Base-by-base conservation (phyloP, 2,113 vertebrate species). In the Chamaea fasciata region DNA sequence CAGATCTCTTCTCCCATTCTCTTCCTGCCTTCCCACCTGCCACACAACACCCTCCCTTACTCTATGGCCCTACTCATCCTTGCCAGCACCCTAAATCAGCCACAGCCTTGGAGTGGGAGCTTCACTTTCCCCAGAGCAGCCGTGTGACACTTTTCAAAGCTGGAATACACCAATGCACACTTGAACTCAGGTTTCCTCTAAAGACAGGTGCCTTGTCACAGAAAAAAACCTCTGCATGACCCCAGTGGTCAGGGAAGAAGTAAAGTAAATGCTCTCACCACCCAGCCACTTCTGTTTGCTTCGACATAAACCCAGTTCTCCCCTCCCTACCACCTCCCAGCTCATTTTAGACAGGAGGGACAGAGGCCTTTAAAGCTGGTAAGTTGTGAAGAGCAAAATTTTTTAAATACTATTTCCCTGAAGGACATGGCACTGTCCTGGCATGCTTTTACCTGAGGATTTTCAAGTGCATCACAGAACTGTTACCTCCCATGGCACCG, bases 41-140 rank as follows among this genome's bases (percentile, higher is more conserved):
- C 21, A 42, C 27, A 24, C 1, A 0, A 23, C 10, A 4, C 27
- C 4, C 0, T 69, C 49, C 31, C 22, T 67, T 70, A 6, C 5
- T 37, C 33, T 18, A 0, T n/a, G 60, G 8, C 30, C 11, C 31
- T 31, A 10, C 3, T 76, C 13, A 14, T 3, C 16, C 35, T 41
- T 49, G 15, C 20, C 42, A 70, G 15, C 10, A 53, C 4, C 28
- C n/a, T 65, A 39, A 86, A 57, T 31, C 31, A 74, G 50, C 13
- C 68, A 65, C 76, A 70, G 1, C 16, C 23, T 78, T 22, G 10
- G 82, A 17, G 9, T 33, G 11, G 18, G 39, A 60, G 28, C 20
- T 75, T 20, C 8, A 5, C 17, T 53, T 88, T 41, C 71, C 37
- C 47, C 42, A 27, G 41, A 73, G 41, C 26, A 69, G 26, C 28